phyloP scores from a whole-genome alignment of 2,888 invertebrate species.

The Hirtodrosophila alboralis region DNA sequence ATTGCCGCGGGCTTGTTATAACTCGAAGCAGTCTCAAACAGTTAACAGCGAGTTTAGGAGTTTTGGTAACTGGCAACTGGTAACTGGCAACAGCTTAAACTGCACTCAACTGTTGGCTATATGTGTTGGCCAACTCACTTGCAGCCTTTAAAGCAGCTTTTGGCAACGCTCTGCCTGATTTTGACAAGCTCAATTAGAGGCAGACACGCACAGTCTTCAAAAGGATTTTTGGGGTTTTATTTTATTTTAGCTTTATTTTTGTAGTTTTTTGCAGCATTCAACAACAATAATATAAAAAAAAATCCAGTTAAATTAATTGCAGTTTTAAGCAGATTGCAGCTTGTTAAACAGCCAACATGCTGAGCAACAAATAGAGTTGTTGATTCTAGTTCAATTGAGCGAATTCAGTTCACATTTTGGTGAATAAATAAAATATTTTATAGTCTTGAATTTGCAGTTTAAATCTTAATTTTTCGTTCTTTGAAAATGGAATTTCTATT shows the following conservation, averaged over 20 bases:
- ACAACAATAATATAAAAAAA: constrained; percentile 53
- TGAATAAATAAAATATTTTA: no score
- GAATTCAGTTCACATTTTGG: no score
- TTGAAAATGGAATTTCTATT: no score
- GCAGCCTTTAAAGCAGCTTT: constrained; percentile 9
- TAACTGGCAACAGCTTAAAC: constrained; percentile 30
- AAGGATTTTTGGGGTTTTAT: constrained; percentile 3
- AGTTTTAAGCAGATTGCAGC: constrained; percentile 76
- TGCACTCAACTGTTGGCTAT: constrained; percentile 15
- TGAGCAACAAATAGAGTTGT: constrained; percentile 5
- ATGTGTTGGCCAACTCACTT: constrained; percentile 32
- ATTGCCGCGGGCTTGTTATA: constrained; percentile 27
- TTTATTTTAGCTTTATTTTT: not conserved
- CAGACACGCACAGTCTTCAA: constrained; percentile 15
- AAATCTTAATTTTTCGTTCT: no score
- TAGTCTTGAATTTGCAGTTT: no score
- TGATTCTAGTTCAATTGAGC: not conserved
- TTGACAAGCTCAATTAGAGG: constrained; percentile 77
- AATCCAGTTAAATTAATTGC: constrained; percentile 73
- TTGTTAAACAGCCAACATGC: constrained; percentile 55
- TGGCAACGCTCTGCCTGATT: constrained; percentile 50
- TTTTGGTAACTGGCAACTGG: not conserved
- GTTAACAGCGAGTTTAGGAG: no score
- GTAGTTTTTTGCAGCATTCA: constrained; percentile 27
- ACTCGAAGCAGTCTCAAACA: not conserved